Percentiles rank a stretch among this genome's conserved stretches.
Conservation (phyloP, 2,797 vertebrate species). For the Liparis tanakae region DNA sequence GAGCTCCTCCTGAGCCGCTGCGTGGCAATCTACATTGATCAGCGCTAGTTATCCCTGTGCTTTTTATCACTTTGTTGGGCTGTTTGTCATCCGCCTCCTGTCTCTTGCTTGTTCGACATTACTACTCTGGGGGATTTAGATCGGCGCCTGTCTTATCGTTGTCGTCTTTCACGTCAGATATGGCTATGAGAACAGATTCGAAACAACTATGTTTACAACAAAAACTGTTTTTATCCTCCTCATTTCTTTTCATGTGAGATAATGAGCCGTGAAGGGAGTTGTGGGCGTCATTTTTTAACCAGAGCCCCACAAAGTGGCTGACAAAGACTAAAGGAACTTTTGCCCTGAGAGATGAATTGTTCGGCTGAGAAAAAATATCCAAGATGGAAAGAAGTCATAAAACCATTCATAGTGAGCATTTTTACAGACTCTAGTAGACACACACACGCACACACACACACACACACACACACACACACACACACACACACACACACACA, state of each 20-base stretch:
- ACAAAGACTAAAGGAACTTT: conserved; percentile 71
- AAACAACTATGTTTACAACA: conserved; percentile 38
- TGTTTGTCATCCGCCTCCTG: conserved; percentile 31
- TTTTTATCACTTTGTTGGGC: conserved; percentile 46
- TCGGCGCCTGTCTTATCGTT: conserved; percentile 14
- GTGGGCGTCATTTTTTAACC: conserved; percentile 70
- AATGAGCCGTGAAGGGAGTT: conserved; percentile 79
- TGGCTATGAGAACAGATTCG: conserved; percentile 35
- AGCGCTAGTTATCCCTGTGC: conserved; percentile 28
- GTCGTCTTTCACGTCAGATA: conserved; percentile 55
- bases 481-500: no score
- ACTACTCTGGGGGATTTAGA: conserved; percentile 10
- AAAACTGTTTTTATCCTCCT: conserved; percentile 49
- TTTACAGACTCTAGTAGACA: conserved; percentile 47
- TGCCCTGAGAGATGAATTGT: conserved; percentile 67
- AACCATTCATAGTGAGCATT: conserved; percentile 31
- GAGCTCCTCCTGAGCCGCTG: conserved; percentile 52
- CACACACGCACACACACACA: neutral
- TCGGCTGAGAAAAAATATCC: conserved; percentile 27
- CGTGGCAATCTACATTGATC: conserved; percentile 42
- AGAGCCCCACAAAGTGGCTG: conserved; percentile 50
- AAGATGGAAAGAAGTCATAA: conserved; percentile 39
- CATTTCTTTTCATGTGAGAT: conserved; percentile 56
- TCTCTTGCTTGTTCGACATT: conserved; percentile 3
- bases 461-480: no score